These are phyloP conservation scores for Ictalurus punctatus DNA, from an alignment of 2,113 vertebrate species.

Conservation along the genomic window DNA sequence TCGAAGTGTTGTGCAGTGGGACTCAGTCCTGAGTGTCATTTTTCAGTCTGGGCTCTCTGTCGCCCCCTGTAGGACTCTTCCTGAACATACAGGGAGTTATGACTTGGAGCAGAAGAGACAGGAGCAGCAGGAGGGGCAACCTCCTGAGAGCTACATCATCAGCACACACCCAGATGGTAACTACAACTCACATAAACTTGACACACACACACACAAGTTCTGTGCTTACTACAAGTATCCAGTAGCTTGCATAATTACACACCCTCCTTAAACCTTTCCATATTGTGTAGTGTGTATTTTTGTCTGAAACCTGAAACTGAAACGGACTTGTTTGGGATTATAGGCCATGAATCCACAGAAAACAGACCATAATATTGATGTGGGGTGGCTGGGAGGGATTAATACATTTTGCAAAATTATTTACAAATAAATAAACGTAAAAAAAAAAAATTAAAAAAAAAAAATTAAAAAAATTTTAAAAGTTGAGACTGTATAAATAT, in stretches of 20 bases:
- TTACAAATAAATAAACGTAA: not conserved
- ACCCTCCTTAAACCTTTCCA: not conserved
- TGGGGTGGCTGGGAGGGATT: too few species aligned
- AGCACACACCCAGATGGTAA: slow-evolving; percentile 64
- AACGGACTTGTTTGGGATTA: too few species aligned
- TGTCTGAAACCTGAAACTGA: too few species aligned
- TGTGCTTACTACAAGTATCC: not conserved
- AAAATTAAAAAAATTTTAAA: too few species aligned
- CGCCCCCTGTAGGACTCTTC: slow-evolving; percentile 57
- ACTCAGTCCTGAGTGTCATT: not conserved
- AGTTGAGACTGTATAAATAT: not conserved
- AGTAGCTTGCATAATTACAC: not conserved
- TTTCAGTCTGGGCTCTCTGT: slow-evolving; percentile 32
- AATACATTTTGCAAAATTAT: not conserved
- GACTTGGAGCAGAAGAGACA: slow-evolving; percentile 55
- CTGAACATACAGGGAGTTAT: slow-evolving; percentile 50
- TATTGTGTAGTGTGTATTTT: not conserved
- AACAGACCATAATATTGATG: too few species aligned
- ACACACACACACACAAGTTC: slow-evolving; percentile 11
- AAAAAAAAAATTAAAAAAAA: too few species aligned
- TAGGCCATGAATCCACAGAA: too few species aligned
- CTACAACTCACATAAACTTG: slow-evolving; percentile 3
- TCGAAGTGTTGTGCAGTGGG: slow-evolving; percentile 19
- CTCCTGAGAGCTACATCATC: slow-evolving; percentile 47
- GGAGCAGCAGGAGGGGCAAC: slow-evolving; percentile 46